A percentile compares a stretch with the other conserved stretches of the same genome.
Conservation (phyloP, 2,797 vertebrate genomes). For the Schizopygopsis malacanthus region DNA sequence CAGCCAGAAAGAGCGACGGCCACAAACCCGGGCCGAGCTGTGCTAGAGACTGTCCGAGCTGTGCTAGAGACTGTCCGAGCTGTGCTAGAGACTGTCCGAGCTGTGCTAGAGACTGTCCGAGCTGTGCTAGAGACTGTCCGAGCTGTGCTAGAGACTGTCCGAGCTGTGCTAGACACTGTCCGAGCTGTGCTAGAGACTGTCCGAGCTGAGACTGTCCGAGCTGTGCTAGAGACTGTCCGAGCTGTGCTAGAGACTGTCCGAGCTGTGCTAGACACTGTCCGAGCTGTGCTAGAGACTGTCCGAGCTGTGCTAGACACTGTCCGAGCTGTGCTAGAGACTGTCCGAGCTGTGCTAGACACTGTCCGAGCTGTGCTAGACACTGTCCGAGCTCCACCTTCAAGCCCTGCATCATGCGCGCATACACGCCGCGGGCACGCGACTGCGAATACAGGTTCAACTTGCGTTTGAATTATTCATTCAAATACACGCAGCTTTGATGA, state of each 20-base stretch:
- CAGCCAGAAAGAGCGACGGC: conserved; percentile 21
- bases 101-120: not conserved
- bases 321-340: no score
- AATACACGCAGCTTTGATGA: not conserved
- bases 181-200: no score
- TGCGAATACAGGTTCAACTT: not conserved
- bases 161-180: no score
- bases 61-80: no score
- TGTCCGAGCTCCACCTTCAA: not conserved
- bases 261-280: no score
- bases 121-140: not conserved
- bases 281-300: no score
- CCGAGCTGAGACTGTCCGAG: no score
- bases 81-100: not conserved
- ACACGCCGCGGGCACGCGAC: not conserved
- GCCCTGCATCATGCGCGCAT: not conserved
- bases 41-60: not conserved
- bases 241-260: no score
- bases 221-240: no score
- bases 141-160: not conserved
- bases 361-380: not conserved
- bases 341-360: no score
- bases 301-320: no score
- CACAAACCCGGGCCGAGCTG: conserved; percentile 4
- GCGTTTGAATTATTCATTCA: not conserved